Percentiles rank a stretch among this genome's conserved stretches.
phyloP scores from a whole-genome alignment of 2,797 vertebrate species.

The Crenuchus spilurus region DNA sequence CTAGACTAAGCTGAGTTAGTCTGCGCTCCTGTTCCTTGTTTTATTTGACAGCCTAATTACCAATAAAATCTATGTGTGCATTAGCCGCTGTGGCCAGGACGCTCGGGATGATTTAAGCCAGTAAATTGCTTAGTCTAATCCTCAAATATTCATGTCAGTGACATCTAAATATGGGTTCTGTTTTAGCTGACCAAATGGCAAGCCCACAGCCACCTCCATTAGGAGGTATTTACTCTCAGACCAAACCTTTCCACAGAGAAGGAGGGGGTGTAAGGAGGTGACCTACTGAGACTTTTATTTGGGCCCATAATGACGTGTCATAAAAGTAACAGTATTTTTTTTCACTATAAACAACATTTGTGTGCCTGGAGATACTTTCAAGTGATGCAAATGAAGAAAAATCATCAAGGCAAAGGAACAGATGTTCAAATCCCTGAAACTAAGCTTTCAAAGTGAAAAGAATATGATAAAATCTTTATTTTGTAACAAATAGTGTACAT shows the following conservation, averaged over 20 bases:
- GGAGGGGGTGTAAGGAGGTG: not conserved
- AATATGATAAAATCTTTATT: no score
- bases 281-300: constrained; percentile 31
- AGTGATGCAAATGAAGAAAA: no score
- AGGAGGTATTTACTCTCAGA: not conserved
- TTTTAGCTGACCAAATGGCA: constrained; percentile 18
- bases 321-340: constrained; percentile 28
- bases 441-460: no score
- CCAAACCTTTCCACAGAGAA: constrained; percentile 25
- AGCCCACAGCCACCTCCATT: constrained; percentile 18
- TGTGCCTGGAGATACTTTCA: no score
- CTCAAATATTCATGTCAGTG: not conserved
- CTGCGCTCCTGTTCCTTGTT: constrained; percentile 13
- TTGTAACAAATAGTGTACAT: no score
- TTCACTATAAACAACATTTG: constrained; percentile 13
- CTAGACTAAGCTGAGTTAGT: not conserved
- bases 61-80: not conserved
- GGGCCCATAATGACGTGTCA: constrained; percentile 18
- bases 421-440: not conserved
- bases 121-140: not conserved
- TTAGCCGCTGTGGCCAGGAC: not conserved
- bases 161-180: constrained; percentile 3
- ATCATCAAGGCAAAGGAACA: not conserved
- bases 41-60: constrained; percentile 38
- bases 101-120: not conserved